Conservation (phyloP, 2,888 invertebrate species). For the Himalopsyche kuldschensis region DNA sequence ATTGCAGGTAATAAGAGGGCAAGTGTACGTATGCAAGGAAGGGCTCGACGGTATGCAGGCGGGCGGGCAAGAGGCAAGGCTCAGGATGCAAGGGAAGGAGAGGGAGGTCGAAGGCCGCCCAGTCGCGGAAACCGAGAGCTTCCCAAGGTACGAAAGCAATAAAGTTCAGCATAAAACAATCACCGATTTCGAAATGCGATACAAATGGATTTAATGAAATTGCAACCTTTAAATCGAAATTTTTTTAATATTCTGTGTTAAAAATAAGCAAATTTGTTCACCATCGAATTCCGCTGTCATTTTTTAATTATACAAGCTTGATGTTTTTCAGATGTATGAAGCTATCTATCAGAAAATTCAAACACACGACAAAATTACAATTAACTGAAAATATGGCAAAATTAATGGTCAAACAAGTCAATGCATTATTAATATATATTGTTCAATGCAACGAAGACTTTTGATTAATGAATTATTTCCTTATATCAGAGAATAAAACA, state of each 20-base stretch:
- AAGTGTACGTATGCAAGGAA: conserved; percentile 30
- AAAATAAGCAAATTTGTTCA: no score
- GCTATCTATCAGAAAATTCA: no score
- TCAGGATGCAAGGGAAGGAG: background rate
- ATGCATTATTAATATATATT: no score
- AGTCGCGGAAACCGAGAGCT: conserved; percentile 12
- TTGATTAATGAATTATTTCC: background rate
- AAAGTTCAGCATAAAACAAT: background rate
- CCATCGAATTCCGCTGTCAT: no score
- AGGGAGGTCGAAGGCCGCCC: conserved; percentile 30
- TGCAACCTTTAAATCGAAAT: no score
- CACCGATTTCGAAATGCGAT: background rate
- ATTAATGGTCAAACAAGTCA: no score
- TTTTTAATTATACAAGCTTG: no score
- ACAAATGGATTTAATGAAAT: background rate
- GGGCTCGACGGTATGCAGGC: conserved; percentile 8
- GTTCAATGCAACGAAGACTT: background rate
- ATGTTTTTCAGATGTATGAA: no score
- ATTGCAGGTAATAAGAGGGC: conserved; percentile 38
- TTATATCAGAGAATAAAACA: no score
- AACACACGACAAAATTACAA: no score
- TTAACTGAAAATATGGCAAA: no score
- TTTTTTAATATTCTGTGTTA: no score
- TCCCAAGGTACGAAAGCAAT: background rate
- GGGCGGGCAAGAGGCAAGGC: background rate